Evolutionary conservation across 2,797 vertebrate species (phyloP).

Genomic region (Acanthurus lineatus): DNA sequence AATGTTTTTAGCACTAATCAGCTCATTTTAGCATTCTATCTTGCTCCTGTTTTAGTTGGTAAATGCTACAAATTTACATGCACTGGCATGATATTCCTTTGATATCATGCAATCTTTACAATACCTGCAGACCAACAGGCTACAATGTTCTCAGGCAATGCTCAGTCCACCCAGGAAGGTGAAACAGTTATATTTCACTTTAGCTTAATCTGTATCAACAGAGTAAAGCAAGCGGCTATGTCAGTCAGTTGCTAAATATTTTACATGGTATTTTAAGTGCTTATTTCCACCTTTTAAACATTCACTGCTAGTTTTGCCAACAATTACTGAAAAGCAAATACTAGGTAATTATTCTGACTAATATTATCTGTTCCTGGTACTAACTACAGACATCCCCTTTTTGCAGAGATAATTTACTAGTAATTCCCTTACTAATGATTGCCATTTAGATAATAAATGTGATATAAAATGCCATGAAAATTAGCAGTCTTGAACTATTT

Average conservation of each 20-base stretch:
- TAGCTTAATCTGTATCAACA: not conserved
- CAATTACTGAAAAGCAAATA: constrained; percentile 5
- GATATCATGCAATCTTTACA: too few relatives aligned
- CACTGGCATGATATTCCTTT: too few relatives aligned
- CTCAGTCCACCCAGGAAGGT: not conserved
- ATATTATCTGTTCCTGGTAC: constrained; percentile 11
- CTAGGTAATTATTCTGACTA: constrained; percentile 15
- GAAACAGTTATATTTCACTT: not conserved
- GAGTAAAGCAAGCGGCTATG: not conserved
- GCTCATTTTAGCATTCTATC: not conserved
- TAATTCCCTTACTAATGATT: constrained; percentile 32
- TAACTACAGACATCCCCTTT: constrained; percentile 23
- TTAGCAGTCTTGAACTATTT: constrained; percentile 11
- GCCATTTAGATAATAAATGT: constrained; percentile 11
- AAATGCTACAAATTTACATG: too few relatives aligned
- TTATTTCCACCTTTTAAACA: constrained; percentile 6
- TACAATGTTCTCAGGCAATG: not conserved
- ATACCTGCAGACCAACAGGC: too few relatives aligned
- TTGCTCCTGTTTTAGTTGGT: too few relatives aligned
- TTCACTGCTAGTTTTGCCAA: not conserved
- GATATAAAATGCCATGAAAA: constrained; percentile 2
- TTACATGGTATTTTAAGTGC: not conserved
- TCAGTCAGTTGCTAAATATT: not conserved
- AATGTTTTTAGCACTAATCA: not conserved
- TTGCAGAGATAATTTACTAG: constrained; percentile 12